A percentile compares a stretch with the other conserved stretches of the same genome.
These are phyloP conservation scores for Lasioglossum malachurum DNA, from an alignment of 2,888 invertebrate genomes.

Conservation along the genomic window DNA sequence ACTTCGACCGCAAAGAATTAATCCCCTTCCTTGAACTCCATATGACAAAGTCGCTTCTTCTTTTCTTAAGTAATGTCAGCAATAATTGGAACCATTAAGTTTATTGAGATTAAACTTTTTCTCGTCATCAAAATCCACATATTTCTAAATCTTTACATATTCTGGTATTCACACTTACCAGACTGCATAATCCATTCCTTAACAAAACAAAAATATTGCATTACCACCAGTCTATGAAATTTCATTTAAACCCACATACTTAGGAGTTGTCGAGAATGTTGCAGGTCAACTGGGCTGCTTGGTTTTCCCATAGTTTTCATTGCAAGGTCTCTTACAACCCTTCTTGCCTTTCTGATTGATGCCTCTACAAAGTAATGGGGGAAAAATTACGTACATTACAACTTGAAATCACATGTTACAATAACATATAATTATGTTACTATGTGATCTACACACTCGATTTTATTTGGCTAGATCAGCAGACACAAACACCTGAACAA, in stretches of 20 bases:
- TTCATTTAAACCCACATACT: neutral
- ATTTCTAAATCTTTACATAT: neutral
- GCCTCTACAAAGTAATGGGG: neutral
- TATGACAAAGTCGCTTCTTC: neutral
- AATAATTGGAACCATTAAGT: neutral
- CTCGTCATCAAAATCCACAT: neutral
- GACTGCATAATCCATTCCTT: neutral
- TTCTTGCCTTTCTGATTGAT: neutral
- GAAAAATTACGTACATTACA: neutral
- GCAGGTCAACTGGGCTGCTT: neutral
- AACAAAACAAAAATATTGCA: neutral
- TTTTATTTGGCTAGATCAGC: neutral
- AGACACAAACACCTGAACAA: neutral
- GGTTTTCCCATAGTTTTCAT: neutral
- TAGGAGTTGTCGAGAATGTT: neutral
- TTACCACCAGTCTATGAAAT: neutral
- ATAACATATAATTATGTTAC: neutral
- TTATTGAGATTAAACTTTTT: neutral
- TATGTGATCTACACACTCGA: neutral
- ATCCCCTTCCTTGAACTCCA: neutral
- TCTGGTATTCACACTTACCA: neutral
- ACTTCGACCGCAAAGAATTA: constrained; percentile 2
- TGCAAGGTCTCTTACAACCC: neutral
- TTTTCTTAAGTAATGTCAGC: neutral
- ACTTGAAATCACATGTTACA: neutral